Evolutionary conservation across 2,888 invertebrate genomes (phyloP), one percentile per base, ranked within the genome.

Genomic region (Ferdinandea cuprea): DNA sequence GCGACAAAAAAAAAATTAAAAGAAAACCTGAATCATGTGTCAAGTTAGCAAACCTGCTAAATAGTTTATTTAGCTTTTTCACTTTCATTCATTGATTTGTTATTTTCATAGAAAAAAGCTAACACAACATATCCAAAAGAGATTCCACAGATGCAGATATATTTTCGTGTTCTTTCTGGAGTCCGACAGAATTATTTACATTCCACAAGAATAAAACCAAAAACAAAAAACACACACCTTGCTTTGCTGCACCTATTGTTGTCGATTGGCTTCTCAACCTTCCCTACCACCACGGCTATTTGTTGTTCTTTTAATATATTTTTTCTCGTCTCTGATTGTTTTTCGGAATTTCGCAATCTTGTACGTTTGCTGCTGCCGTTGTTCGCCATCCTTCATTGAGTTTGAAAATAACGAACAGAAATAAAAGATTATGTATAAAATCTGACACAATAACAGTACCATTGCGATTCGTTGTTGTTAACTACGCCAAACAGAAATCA

Each of bases 271-370:
- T n/a, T n/a, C n/a, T n/a, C 19, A 44, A n/a, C 52, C 58, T 15
- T 52, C 8, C 54, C n/a, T n/a, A 11, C 5, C 19, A 30, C 25
- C 4, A 13, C 35, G 15, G 25, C 30, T 46, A 37, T 46, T 54
- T 9, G 11, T 66, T 17, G 42, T 46, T 65, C 59, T 77, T 77
- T 86, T 85, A 85, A n/a, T n/a, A n/a, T n/a, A n/a, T n/a, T n/a
- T n/a, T n/a, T 69, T 85, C 85, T 85, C 58, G 77, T 79, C 74
- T 76, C 35, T 52, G 25, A 59, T 59, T 54, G 59, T 46, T 58
- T 35, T 37, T 28, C 32, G 28, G 56, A 56, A 71, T 69, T 77
- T 71, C 17, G 69, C 63, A 77, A 69, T 77, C 40, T 71, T 56
- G 32, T 42, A 32, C 42, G 37, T 17, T 69, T 71, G 72, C 74